phyloP scores from a whole-genome alignment of 2,888 invertebrate species.

The Ceramica pisi region DNA sequence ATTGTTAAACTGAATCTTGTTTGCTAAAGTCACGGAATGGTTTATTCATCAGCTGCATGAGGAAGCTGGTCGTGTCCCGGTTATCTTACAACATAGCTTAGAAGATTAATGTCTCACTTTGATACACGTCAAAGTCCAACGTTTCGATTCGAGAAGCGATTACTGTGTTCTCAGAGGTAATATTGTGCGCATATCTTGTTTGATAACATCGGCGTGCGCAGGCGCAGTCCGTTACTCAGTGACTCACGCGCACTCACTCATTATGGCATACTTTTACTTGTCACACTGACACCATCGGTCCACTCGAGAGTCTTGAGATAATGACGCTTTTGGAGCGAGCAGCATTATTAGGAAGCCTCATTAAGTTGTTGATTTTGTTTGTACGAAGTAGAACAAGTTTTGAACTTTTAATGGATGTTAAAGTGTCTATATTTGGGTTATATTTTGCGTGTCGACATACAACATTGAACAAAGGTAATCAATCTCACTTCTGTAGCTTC shows the following conservation, averaged over 20 bases:
- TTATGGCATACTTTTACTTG: constrained; percentile 69
- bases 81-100: constrained; percentile 11
- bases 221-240: constrained; percentile 49
- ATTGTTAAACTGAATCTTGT: background rate
- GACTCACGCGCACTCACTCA: constrained; percentile 57
- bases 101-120: constrained; percentile 13
- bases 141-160: constrained; percentile 21
- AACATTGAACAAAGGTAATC: background rate
- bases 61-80: constrained; percentile 3
- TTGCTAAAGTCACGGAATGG: background rate
- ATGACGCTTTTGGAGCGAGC: constrained; percentile 25
- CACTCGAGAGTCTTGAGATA: constrained; percentile 45
- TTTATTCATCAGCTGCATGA: constrained; percentile 2
- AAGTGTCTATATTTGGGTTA: constrained; percentile 4
- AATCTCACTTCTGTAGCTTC: background rate
- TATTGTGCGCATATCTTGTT: constrained; percentile 51
- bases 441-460: background rate
- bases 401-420: constrained; percentile 10
- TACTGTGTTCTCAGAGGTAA: constrained; percentile 21
- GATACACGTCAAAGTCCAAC: constrained; percentile 14
- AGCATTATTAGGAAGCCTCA: constrained; percentile 4
- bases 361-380: constrained; percentile 33
- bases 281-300: constrained; percentile 55
- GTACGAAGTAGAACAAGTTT: constrained; percentile 12
- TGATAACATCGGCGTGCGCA: constrained; percentile 53